Base-by-base conservation (phyloP, 2,888 invertebrate species). In the Drosophila subquinaria region DNA sequence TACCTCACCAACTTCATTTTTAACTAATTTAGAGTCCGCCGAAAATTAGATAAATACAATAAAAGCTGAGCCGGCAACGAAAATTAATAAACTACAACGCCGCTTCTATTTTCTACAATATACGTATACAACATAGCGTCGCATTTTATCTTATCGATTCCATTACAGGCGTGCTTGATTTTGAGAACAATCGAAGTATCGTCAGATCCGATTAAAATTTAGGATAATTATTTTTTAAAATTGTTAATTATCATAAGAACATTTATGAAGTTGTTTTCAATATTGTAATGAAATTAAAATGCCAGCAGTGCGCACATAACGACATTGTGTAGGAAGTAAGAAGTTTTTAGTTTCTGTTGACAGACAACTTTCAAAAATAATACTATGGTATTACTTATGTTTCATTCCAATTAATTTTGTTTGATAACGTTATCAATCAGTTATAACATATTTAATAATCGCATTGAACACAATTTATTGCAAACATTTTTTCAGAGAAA, bases 1-100 rank as follows among this genome's bases (percentile, higher is more conserved):
- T 84, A 84, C 83, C 83, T 84, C 36, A 89, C 90, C 70, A 84
- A 72, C 68, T 89, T 84, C 83, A 84, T 89, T 42, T 52, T 82
- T 40, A 48, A 57, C 53, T 66, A 30, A 62, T 47, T 65, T 33
- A 43, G 48, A 47, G 56, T 57, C 45, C 52, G 35, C n/a, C 9
- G 59, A 65, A 51, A 43, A 27, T 36, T n/a, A 53, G 33, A 50
- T 53, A 75, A 47, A 75, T 53, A 42, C 23, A 61, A 69, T n/a
- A 50, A 23, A 51, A 47, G 27, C 11, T 45, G 50, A 59, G 59
- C 76, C 76, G 76, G 76, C 17, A 65, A 36, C 45, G 65, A 59
- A 48, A 45, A 47, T 36, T 55, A 62, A 17, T 50, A 36, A 20
- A 50, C 33, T 53, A 48, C 56, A 62, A 79, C 51, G 56, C 50